Percentiles rank a stretch among this genome's conserved stretches.
Conservation (phyloP, 2,113 vertebrate genomes). For the Myocastor coypus region DNA sequence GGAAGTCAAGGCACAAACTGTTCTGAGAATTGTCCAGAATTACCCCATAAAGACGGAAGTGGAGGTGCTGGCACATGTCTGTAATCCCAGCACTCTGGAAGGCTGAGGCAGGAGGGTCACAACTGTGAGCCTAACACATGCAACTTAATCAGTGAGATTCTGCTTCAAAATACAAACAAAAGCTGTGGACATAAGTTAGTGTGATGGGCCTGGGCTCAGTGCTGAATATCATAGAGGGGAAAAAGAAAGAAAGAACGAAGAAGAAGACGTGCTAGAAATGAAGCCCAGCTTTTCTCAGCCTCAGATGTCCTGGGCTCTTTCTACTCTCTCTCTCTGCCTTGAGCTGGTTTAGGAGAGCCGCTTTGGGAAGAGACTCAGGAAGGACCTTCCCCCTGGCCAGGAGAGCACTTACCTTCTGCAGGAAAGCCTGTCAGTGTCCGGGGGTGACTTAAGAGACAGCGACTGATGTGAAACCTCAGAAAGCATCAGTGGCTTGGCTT, state of each 20-base stretch:
- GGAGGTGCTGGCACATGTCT: no score
- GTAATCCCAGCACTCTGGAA: no score
- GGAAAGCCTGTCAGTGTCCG: not conserved
- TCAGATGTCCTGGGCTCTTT: not conserved
- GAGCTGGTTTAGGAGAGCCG: not conserved
- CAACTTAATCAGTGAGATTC: no score
- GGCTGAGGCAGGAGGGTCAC: no score
- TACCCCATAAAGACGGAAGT: no score
- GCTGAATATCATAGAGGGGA: not conserved
- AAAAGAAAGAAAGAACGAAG: not conserved
- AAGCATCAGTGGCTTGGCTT: not conserved
- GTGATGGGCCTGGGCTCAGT: not conserved
- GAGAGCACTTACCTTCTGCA: not conserved
- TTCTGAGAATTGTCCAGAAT: no score
- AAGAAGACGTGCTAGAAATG: not conserved
- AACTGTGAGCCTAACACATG: no score
- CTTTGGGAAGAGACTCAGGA: not conserved
- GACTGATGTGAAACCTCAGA: constrained; percentile 19
- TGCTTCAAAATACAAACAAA: not conserved
- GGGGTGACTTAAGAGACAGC: not conserved
- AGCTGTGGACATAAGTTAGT: not conserved
- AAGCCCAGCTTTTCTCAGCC: not conserved
- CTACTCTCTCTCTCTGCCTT: not conserved
- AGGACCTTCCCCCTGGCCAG: not conserved
- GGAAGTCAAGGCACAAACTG: no score